Conservation (phyloP, 2,113 vertebrate genomes). For the Eolophus roseicapilla region DNA sequence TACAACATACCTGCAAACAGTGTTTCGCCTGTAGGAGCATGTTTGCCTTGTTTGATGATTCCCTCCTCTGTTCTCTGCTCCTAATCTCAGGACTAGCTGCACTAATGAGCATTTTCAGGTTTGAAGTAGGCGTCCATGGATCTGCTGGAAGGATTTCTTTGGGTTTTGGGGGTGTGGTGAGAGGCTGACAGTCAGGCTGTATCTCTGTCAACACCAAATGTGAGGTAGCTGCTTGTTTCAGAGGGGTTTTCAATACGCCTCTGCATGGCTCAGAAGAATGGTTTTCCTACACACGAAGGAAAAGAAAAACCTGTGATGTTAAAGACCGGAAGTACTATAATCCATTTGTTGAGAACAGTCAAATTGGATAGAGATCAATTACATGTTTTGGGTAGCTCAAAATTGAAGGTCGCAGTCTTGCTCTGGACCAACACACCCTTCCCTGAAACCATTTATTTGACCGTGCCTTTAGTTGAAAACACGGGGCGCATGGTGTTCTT, state of each 20-base stretch:
- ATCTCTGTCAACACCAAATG: slow-evolving; percentile 49
- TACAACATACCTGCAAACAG: slow-evolving; percentile 75
- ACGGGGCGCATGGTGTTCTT: rapidly evolving
- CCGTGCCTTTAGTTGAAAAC: not conserved
- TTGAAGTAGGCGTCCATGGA: slow-evolving; percentile 95
- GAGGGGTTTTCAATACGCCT: slow-evolving; percentile 65
- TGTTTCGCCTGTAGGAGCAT: slow-evolving; percentile 71
- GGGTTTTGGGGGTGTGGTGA: slow-evolving; percentile 88
- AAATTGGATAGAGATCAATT: rapidly evolving
- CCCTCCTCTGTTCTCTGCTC: slow-evolving; percentile 85
- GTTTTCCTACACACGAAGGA: slow-evolving; percentile 72
- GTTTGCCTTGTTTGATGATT: slow-evolving; percentile 59
- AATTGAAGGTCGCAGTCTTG: not conserved
- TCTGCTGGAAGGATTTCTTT: slow-evolving; percentile 78
- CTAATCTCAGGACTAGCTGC: slow-evolving; percentile 95
- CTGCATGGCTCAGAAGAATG: slow-evolving; percentile 70
- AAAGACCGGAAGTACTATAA: not conserved
- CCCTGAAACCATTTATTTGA: not conserved
- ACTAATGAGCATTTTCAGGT: slow-evolving; percentile 95
- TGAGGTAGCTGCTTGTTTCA: slow-evolving; percentile 66
- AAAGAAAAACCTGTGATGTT: not conserved
- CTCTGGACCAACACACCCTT: not conserved
- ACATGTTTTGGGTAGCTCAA: rapidly evolving
- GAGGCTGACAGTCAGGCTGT: slow-evolving; percentile 73
- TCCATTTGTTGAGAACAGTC: rapidly evolving